These are phyloP conservation scores for Vipera latastei DNA, from an alignment of 2,797 vertebrate species.

Conservation along the genomic window DNA sequence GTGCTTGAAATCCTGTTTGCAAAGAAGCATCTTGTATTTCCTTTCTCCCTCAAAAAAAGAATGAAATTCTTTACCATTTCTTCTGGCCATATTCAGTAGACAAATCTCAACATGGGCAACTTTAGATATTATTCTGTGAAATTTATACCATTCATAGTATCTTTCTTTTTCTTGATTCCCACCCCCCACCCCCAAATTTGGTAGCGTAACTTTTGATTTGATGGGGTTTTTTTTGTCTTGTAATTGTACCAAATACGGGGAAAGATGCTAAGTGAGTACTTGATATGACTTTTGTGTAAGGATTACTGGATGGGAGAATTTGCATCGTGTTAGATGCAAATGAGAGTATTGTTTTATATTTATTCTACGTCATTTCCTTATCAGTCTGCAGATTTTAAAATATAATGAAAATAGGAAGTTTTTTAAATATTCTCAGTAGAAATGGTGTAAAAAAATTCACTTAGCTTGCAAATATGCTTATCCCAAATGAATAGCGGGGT, in stretches of 20 bases:
- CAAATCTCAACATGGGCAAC: background rate
- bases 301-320: background rate
- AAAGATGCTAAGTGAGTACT: background rate
- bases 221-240: rapidly evolving
- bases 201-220: background rate
- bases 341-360: background rate
- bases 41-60: background rate
- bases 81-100: background rate
- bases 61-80: background rate
- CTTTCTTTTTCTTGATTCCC: background rate
- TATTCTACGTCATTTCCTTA: background rate
- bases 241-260: background rate
- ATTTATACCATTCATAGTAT: background rate
- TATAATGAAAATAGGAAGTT: background rate
- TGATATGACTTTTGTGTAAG: background rate
- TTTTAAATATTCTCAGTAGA: background rate
- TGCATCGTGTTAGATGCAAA: background rate
- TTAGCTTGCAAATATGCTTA: background rate
- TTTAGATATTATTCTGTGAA: background rate
- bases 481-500: background rate
- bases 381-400: background rate
- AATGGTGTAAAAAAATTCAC: background rate
- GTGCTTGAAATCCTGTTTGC: background rate
- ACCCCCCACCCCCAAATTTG: background rate
- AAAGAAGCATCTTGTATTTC: background rate